Conservation (phyloP, 2,113 vertebrate genomes). For the Microcebus griseorufus region DNA sequence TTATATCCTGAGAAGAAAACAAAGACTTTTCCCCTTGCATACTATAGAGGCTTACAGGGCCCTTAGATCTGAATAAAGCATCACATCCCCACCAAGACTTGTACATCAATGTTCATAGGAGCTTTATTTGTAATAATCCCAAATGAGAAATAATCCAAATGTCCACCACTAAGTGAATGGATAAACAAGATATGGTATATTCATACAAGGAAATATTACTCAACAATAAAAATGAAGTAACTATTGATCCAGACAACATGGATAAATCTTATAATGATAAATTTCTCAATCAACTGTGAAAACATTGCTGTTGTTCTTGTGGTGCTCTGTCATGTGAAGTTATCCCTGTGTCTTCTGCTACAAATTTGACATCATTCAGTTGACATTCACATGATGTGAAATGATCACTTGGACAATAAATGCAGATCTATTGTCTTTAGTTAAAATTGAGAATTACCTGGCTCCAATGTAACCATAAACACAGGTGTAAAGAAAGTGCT, state of each 20-base stretch:
- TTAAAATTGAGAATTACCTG: background rate
- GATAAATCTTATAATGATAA: background rate
- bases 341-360: background rate
- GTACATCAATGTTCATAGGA: rapidly evolving
- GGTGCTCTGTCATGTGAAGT: background rate
- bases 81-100: background rate
- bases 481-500: background rate
- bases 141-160: background rate
- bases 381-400: background rate
- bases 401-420: background rate
- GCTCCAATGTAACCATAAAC: background rate
- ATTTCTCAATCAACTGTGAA: background rate
- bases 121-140: background rate
- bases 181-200: background rate
- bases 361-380: too few species aligned
- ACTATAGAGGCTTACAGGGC: background rate
- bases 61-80: background rate
- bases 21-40: background rate
- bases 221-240: background rate
- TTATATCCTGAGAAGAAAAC: background rate
- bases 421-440: background rate
- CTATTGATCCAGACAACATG: background rate
- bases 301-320: background rate
- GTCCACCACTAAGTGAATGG: background rate
- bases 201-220: background rate